Percentiles rank a stretch among this genome's conserved stretches.
These are phyloP conservation scores for Ptychoptera contaminata DNA, from an alignment of 2,888 invertebrate species.

Conservation along the genomic window DNA sequence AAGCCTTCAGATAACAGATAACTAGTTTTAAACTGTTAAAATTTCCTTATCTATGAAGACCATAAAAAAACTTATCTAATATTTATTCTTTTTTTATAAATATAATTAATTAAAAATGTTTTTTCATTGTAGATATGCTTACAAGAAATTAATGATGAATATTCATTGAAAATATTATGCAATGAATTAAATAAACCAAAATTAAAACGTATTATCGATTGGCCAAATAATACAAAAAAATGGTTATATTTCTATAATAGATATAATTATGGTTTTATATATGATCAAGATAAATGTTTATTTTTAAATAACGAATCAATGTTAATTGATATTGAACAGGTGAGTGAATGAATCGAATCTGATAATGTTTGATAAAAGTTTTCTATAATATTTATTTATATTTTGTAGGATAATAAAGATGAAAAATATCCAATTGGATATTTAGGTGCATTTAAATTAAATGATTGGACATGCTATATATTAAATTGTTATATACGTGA, in stretches of 20 bases:
- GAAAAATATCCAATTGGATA: constrained; percentile 1
- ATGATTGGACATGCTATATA: constrained; percentile 5
- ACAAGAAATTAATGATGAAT: constrained; percentile 52
- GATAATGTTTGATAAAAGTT: neutral
- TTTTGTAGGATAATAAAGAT: neutral
- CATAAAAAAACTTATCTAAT: too few relatives aligned
- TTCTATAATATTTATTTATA: neutral
- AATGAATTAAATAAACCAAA: constrained; percentile 50
- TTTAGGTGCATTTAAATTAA: constrained; percentile 2
- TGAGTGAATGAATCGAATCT: neutral
- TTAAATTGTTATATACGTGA: constrained; percentile 6
- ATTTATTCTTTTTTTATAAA: too few relatives aligned
- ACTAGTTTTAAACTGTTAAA: too few relatives aligned
- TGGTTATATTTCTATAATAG: constrained; percentile 44
- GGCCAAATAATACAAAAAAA: constrained; percentile 44
- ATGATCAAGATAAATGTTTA: constrained; percentile 4
- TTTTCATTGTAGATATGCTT: constrained; percentile 20
- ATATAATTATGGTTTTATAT: constrained; percentile 10
- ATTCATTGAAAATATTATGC: constrained; percentile 51
- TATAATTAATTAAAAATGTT: too few relatives aligned
- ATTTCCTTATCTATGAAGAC: too few relatives aligned
- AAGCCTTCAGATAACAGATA: too few relatives aligned
- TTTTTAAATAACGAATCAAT: constrained; percentile 1
- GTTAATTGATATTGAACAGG: neutral
- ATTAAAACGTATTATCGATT: constrained; percentile 44